Conservation (phyloP, 2,888 invertebrate species). For the Arctia plantaginis region DNA sequence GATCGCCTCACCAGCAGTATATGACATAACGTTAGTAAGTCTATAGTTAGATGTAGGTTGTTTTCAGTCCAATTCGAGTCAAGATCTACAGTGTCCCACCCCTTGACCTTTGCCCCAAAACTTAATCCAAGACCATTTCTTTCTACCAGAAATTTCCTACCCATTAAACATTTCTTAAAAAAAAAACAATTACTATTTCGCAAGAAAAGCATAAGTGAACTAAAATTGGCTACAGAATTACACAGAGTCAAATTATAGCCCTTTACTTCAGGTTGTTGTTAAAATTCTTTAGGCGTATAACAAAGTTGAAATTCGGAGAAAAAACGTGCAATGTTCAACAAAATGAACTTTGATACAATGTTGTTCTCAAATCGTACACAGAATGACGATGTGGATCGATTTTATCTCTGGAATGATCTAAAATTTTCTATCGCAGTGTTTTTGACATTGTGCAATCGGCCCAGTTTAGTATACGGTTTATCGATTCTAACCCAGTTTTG, state of each 20-base stretch:
- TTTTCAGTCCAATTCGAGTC: neutral
- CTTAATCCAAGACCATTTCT: neutral
- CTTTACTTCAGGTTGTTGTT: conserved; percentile 15
- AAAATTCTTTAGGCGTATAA: conserved; percentile 17
- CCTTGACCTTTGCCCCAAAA: neutral
- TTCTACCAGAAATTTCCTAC: neutral
- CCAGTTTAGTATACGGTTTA: conserved; percentile 42
- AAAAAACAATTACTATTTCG: neutral
- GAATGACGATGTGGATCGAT: conserved; percentile 15
- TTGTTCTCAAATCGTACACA: conserved; percentile 14
- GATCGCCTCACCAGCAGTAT: neutral
- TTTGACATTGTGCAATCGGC: conserved; percentile 34
- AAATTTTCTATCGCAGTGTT: conserved; percentile 34
- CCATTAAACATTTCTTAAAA: neutral
- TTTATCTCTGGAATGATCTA: conserved; percentile 26
- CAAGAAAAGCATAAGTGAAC: neutral
- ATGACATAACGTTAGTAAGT: neutral
- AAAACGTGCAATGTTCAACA: conserved; percentile 16
- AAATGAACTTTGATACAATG: conserved; percentile 18
- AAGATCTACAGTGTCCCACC: neutral
- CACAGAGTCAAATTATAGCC: conserved; percentile 14
- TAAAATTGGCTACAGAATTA: neutral
- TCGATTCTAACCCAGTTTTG: conserved; percentile 43
- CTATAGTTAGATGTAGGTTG: neutral
- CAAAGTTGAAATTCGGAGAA: conserved; percentile 19